Evolutionary conservation across 2,113 vertebrate species (phyloP), one percentile per base, ranked within the genome.

Genomic region (Hippocampus abdominalis): DNA sequence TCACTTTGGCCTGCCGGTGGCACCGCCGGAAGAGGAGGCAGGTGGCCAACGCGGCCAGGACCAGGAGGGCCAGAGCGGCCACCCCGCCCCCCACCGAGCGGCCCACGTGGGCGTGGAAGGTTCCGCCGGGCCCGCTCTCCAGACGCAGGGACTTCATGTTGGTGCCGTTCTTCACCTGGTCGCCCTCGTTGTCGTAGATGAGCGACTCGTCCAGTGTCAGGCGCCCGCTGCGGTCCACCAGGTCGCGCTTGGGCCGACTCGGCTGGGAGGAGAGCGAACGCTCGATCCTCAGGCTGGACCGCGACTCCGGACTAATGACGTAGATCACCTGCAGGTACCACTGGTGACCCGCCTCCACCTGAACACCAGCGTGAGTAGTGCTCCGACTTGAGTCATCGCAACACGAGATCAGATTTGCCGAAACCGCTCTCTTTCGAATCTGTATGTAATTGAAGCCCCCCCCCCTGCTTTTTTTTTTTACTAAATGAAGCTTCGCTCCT

Each of bases 261-360:
- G 94, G 87, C 32, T 67, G 80, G 8, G 79, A 91, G 0, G 89
- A 59, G 11, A 94, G 83, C 0, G 97, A 98, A 11, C 97, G 95
- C 78, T 95, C 95, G 0, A 96, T 89, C 7, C 97, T 92, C 1
- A 94, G 94, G 36, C 93, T 89, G 0, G 94, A 91, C 42, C 87
- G 78, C 1, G 93, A 92, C 77, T 98, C 96, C 0, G 97, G 97
- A 1, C 95, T 90, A 3, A 99, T 98, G 6, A 99, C 86, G 0
- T 98, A 99, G 84, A 99, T 98, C 46, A 98, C 97, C 54, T 99
- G 97, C 6, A 99, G 94, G 75, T 98, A 98, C 97, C 97, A 98
- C 89, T 99, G 97, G 76, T 98, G 97, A 0, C 97, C 97, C 0
- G 97, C 95, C 86, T 97, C 97, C 89, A 99, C 97, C 97, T 99